These are phyloP conservation scores for Scolopax rusticola DNA, from an alignment of 2,797 vertebrate genomes.

Conservation along the genomic window DNA sequence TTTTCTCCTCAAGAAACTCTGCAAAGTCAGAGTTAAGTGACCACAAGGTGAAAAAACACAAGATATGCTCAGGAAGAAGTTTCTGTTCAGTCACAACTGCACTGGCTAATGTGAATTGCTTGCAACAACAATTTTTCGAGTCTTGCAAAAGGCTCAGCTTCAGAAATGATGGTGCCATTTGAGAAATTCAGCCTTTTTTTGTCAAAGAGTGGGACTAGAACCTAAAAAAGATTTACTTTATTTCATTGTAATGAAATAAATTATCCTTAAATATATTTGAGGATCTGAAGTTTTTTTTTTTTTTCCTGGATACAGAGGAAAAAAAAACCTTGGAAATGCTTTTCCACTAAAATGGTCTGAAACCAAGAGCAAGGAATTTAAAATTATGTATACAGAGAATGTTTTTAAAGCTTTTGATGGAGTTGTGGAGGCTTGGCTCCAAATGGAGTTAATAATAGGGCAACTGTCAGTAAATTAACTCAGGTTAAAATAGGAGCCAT, in stretches of 20 bases:
- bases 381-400: not conserved
- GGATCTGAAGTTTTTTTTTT: not conserved
- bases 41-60: conserved; percentile 23
- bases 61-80: not conserved
- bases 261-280: not conserved
- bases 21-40: not conserved
- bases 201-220: not conserved
- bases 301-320: not conserved
- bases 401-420: not conserved
- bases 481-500: not conserved
- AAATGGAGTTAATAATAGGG: not conserved
- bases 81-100: not conserved
- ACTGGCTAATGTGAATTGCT: not conserved
- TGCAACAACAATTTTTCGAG: not conserved
- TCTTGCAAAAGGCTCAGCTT: not conserved
- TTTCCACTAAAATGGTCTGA: not conserved
- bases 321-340: not conserved
- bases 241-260: not conserved
- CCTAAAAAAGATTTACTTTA: not conserved
- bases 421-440: not conserved
- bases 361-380: not conserved
- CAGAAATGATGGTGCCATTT: not conserved
- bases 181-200: not conserved
- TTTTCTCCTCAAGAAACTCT: not conserved
- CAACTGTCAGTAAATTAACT: not conserved